Evolutionary conservation across 2,797 vertebrate genomes (phyloP).

Genomic region (Knipowitschia caucasica): DNA sequence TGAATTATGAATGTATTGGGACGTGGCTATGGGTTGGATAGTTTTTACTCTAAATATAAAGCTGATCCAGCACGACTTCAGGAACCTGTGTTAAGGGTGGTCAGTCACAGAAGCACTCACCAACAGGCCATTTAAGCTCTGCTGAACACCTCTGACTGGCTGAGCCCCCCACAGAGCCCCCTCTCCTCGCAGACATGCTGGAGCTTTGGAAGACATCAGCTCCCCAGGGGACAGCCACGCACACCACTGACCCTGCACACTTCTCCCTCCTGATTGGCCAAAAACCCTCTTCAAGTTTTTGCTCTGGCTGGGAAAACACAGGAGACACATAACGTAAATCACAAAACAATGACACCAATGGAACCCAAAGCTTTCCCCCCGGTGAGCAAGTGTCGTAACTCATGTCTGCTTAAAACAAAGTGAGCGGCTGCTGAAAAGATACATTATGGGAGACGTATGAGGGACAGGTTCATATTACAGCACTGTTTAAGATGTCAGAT

Average conservation of each 20-base stretch:
- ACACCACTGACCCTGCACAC: slow-evolving; percentile 27
- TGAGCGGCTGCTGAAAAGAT: slow-evolving; percentile 7
- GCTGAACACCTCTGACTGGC: slow-evolving; percentile 58
- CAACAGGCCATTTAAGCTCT: slow-evolving; percentile 40
- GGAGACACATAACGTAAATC: slow-evolving; percentile 47
- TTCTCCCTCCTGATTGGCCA: slow-evolving; percentile 21
- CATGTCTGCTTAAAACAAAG: slow-evolving; percentile 30
- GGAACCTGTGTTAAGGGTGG: slow-evolving; percentile 2
- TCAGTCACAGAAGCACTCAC: slow-evolving; percentile 22
- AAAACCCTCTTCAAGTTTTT: slow-evolving; percentile 7
- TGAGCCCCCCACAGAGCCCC: slow-evolving; percentile 45
- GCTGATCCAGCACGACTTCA: slow-evolving; percentile 10
- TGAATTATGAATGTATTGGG: no score
- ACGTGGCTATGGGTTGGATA: neutral
- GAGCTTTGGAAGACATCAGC: slow-evolving; percentile 55
- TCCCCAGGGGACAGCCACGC: slow-evolving; percentile 38
- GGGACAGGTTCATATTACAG: slow-evolving; percentile 3
- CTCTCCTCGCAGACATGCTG: slow-evolving; percentile 41
- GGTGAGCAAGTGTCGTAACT: slow-evolving; percentile 40
- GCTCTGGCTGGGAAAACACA: slow-evolving; percentile 5
- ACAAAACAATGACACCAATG: slow-evolving; percentile 40
- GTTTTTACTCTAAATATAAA: neutral
- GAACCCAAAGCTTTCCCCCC: slow-evolving; percentile 40
- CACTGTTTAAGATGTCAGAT: slow-evolving; percentile 2
- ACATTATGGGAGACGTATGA: slow-evolving; percentile 35